Evolutionary conservation across 2,888 invertebrate genomes (phyloP).

Genomic region (Oscheius onirici): DNA sequence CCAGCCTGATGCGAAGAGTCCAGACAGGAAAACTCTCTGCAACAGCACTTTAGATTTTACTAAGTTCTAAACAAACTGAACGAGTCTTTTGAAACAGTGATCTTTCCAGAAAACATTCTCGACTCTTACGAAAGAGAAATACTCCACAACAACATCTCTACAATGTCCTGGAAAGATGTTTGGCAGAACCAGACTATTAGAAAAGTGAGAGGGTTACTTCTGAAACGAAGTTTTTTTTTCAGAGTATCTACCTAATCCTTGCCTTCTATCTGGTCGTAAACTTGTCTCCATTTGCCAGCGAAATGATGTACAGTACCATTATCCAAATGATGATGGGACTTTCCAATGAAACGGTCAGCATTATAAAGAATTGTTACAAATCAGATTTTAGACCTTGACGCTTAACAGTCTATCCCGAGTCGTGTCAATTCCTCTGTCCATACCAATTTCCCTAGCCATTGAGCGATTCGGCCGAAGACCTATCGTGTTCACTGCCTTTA

Average conservation of each 20-base stretch:
- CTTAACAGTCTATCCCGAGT: conserved; percentile 12
- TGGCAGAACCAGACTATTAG: conserved; percentile 8
- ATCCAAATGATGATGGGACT: conserved; percentile 14
- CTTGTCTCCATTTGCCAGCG: not conserved
- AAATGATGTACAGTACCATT: conserved; percentile 5
- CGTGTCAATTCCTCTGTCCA: conserved; percentile 10
- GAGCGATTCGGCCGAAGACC: conserved; percentile 11
- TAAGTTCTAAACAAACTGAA: too few species aligned
- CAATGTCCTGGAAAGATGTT: conserved; percentile 15
- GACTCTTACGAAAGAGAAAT: not conserved
- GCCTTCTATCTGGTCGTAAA: conserved; percentile 1
- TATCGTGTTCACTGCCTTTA: conserved; percentile 5
- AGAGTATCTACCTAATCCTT: conserved; percentile 4
- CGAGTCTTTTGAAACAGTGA: too few species aligned
- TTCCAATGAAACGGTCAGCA: conserved; percentile 2
- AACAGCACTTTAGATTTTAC: too few species aligned
- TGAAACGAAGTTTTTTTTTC: too few species aligned
- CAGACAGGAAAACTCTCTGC: not conserved
- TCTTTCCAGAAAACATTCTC: not conserved
- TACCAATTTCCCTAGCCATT: conserved; percentile 20
- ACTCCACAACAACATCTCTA: not conserved
- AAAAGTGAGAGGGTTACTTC: not conserved
- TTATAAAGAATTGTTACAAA: too few species aligned
- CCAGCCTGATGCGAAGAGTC: too few species aligned
- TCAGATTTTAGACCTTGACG: conserved; percentile 1